Conservation (phyloP, 1,140 invertebrate species). For the Contarinia nasturtii region DNA sequence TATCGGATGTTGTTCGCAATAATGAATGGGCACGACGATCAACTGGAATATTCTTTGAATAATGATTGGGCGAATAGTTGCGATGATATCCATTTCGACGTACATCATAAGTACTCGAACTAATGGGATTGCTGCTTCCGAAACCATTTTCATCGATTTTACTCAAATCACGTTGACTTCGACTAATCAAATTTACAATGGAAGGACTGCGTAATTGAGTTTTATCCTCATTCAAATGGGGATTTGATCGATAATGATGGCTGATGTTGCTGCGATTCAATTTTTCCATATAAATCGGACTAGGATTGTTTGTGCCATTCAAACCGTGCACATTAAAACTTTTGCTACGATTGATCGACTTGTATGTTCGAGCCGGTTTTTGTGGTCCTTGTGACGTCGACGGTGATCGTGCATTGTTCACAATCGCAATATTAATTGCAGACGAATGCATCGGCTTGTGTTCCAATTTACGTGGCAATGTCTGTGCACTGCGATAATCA, state of each 20-base stretch:
- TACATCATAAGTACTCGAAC: background rate
- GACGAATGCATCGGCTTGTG: constrained; percentile 28
- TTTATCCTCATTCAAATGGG: constrained; percentile 48
- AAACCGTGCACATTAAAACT: constrained; percentile 62
- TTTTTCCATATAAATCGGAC: constrained; percentile 24
- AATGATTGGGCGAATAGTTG: constrained; percentile 22
- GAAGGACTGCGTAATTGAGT: constrained; percentile 61
- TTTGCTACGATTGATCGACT: constrained; percentile 56
- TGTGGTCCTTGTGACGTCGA: constrained; percentile 28
- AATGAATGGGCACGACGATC: constrained; percentile 47
- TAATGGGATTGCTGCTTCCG: background rate
- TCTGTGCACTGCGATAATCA: constrained; percentile 51
- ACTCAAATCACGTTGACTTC: constrained; percentile 55
- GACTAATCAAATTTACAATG: constrained; percentile 62
- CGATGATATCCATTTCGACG: constrained; percentile 23
- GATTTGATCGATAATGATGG: constrained; percentile 50
- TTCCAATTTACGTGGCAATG: constrained; percentile 48
- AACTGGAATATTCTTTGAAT: constrained; percentile 15
- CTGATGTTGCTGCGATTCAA: constrained; percentile 16
- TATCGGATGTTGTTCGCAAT: constrained; percentile 45
- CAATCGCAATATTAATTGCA: constrained; percentile 56
- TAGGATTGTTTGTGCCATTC: constrained; percentile 24
- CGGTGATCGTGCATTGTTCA: constrained; percentile 36
- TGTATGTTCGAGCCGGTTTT: constrained; percentile 55
- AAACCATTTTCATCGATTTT: constrained; percentile 14